Evolutionary conservation across 2,888 invertebrate species (phyloP).

Genomic region (Drosophila tanythrix): DNA sequence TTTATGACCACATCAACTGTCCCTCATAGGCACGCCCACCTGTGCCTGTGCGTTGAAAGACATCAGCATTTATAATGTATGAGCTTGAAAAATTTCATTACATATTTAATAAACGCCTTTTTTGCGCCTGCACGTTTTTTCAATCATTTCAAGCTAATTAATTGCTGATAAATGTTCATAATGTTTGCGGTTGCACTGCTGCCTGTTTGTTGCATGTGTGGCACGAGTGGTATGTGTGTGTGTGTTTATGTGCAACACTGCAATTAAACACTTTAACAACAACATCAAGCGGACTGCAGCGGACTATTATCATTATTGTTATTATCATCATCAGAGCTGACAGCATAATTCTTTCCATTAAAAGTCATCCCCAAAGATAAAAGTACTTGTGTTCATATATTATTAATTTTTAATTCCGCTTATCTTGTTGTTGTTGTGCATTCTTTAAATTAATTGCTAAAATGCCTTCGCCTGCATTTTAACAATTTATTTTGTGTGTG

Average conservation of each 20-base stretch:
- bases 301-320: constrained; percentile 42
- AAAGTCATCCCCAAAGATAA: constrained; percentile 28
- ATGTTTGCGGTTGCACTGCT: background rate
- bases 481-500: constrained; percentile 59
- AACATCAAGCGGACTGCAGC: constrained; percentile 8
- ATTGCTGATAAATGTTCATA: constrained; percentile 57
- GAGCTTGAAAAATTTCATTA: constrained; percentile 53
- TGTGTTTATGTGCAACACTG: constrained; percentile 22
- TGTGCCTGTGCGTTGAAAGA: background rate
- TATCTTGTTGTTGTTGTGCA: constrained; percentile 6
- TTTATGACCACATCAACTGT: constrained; percentile 17
- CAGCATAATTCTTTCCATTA: constrained; percentile 48
- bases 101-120: constrained; percentile 34
- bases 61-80: background rate
- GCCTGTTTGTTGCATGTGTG: constrained; percentile 12
- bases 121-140: constrained; percentile 21
- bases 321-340: constrained; percentile 15
- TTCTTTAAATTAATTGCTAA: constrained; percentile 43
- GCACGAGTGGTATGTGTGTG: background rate
- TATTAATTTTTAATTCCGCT: constrained; percentile 40
- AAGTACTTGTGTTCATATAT: constrained; percentile 40
- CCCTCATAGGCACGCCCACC: constrained; percentile 39
- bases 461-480: constrained; percentile 32
- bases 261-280: constrained; percentile 53
- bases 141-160: constrained; percentile 59